Base-by-base conservation (phyloP, 1,140 invertebrate genomes). In the Anastatus disparis region DNA sequence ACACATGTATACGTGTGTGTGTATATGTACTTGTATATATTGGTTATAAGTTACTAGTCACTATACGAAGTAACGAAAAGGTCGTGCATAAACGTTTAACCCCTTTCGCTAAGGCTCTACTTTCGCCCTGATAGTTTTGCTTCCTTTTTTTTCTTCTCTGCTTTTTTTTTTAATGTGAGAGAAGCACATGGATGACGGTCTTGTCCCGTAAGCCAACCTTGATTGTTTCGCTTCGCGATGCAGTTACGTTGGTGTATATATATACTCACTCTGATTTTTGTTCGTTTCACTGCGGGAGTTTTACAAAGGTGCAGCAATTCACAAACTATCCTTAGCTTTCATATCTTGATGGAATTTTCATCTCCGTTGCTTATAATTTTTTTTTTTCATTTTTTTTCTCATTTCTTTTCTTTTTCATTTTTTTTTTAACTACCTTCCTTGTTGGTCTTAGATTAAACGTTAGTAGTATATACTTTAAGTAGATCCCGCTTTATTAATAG, bases 281-380 rank as follows among this genome's bases (percentile, higher is more conserved):
- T 4, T 20, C 24, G 22, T 44, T 50, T 22, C 42, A 2, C 44
- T 7, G 44, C 44, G 58, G 20, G 42, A 20, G 26, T 35, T 63
- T 62, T 50, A 8, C 22, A 12, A 2, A 12, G 31, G 31, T 35
- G n/a, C n/a, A 35, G 20, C 35, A 12, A 58, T 58, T 26, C 7
- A 2, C 58, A 22, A 2, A 40, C 24, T 26, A n/a, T n/a, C n/a
- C n/a, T n/a, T n/a, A 4, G 38, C 15, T 12, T 61, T 61, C 29
- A 46, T 63, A 63, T 63, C 61, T n/a, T 38, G 61, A 63, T 63
- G 61, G 46, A 63, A 63, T 63, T 63, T 63, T 50, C 61, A 63
- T 63, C 61, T 63, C 61, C 8, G 46, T 22, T n/a, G 53, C 27
- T 56, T 35, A 56, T 46, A 29, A 35, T 50, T 27, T 50, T 50